A percentile compares a stretch with the other conserved stretches of the same genome.
phyloP scores from a whole-genome alignment of 2,888 invertebrate genomes.

The Euclidia mi region DNA sequence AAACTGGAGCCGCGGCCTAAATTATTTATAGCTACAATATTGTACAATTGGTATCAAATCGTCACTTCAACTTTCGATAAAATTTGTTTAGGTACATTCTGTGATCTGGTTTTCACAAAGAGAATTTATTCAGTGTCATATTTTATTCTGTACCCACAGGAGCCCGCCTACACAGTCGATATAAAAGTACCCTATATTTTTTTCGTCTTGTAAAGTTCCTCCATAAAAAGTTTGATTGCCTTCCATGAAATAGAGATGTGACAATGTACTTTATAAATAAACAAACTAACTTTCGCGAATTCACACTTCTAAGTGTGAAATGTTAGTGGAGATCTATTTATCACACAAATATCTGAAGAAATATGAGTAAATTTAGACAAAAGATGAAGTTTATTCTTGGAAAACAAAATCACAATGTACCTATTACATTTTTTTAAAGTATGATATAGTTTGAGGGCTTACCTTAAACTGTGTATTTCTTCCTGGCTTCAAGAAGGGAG shows the following conservation, averaged over 20 bases:
- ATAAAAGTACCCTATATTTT: slow-evolving; percentile 29
- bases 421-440: too few relatives aligned
- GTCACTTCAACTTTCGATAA: slow-evolving; percentile 13
- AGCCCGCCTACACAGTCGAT: slow-evolving; percentile 24
- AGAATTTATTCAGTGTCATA: slow-evolving; percentile 44
- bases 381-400: too few relatives aligned
- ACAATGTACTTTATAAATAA: slow-evolving; percentile 11
- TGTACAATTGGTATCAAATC: slow-evolving; percentile 11
- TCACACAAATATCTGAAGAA: too few relatives aligned
- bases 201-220: slow-evolving; percentile 23
- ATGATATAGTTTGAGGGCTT: neutral
- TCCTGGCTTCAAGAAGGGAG: slow-evolving; percentile 97
- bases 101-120: slow-evolving; percentile 30
- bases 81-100: slow-evolving; percentile 40
- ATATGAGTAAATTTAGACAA: too few relatives aligned
- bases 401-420: too few relatives aligned
- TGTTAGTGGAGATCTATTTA: neutral
- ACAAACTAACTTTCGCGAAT: neutral
- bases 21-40: neutral
- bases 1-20: neutral
- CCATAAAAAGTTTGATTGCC: slow-evolving; percentile 22
- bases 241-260: slow-evolving; percentile 14
- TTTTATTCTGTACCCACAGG: slow-evolving; percentile 44
- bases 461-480: slow-evolving; percentile 97
- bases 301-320: slow-evolving; percentile 1